phyloP scores from a whole-genome alignment of 1,140 invertebrate species.

The Andricus grossulariae region DNA sequence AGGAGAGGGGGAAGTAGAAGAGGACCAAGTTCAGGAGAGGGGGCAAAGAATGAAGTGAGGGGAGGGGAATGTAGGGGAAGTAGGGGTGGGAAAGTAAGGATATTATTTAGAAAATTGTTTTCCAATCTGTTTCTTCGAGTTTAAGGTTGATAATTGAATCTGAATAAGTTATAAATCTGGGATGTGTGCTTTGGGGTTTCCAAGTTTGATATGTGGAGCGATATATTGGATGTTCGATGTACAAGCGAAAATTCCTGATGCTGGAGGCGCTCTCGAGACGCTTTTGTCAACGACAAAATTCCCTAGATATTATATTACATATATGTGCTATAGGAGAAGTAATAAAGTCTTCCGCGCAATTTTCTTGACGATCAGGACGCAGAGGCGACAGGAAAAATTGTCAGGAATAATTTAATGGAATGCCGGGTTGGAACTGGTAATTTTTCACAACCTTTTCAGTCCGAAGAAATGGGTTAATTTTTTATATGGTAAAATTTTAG shows the following conservation, averaged over 20 bases:
- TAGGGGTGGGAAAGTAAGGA: too few relatives aligned
- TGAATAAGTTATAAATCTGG: conserved; percentile 17
- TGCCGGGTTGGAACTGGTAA: too few relatives aligned
- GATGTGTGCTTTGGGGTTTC: conserved; percentile 1
- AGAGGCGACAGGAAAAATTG: too few relatives aligned
- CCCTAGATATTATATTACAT: background rate
- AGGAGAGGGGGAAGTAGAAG: too few relatives aligned
- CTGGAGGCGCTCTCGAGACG: background rate
- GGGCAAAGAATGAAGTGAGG: too few relatives aligned
- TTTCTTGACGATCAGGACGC: too few relatives aligned
- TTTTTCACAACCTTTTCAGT: too few relatives aligned
- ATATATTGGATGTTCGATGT: conserved; percentile 10
- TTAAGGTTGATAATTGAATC: background rate
- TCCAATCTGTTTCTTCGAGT: background rate
- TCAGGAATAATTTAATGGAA: too few relatives aligned
- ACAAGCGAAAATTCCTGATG: background rate
- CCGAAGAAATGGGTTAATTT: too few relatives aligned
- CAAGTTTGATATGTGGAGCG: background rate
- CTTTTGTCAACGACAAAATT: conserved; percentile 23
- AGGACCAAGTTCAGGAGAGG: too few relatives aligned
- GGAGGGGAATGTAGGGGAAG: too few relatives aligned
- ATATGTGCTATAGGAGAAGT: background rate
- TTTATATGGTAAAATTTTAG: too few relatives aligned
- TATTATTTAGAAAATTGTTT: background rate
- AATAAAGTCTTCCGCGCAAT: background rate